Evolutionary conservation across 2,113 vertebrate genomes (phyloP).

Genomic region (Nycticryphes semicollaris): DNA sequence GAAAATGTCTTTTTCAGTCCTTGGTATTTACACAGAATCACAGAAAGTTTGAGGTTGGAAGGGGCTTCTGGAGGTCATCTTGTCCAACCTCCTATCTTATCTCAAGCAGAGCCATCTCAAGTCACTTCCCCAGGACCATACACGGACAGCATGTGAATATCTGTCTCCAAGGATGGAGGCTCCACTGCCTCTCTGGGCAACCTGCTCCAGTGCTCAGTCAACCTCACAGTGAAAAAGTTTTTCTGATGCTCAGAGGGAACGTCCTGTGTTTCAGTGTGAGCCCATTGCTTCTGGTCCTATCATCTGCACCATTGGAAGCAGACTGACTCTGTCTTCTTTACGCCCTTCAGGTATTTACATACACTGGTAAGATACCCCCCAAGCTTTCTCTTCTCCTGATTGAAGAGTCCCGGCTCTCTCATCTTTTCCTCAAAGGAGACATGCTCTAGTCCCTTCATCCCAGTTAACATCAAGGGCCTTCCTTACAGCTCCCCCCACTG

Average conservation of each 20-base stretch:
- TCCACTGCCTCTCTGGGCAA: background rate
- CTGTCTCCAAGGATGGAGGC: background rate
- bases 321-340: background rate
- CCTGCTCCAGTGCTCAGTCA: accelerated
- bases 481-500: background rate
- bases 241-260: background rate
- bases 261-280: background rate
- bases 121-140: background rate
- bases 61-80: background rate
- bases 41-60: background rate
- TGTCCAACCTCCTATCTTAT: background rate
- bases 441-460: background rate
- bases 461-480: too few relatives aligned
- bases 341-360: background rate
- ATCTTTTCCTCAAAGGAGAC: background rate
- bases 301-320: background rate
- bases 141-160: background rate
- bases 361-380: background rate
- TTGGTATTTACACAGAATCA: background rate
- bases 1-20: background rate
- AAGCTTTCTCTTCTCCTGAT: too few relatives aligned
- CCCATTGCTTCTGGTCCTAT: background rate
- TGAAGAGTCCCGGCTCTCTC: background rate
- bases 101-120: background rate
- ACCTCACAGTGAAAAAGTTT: background rate